Evolutionary conservation across 2,888 invertebrate genomes (phyloP).

Genomic region (Scrobipalpa costella): DNA sequence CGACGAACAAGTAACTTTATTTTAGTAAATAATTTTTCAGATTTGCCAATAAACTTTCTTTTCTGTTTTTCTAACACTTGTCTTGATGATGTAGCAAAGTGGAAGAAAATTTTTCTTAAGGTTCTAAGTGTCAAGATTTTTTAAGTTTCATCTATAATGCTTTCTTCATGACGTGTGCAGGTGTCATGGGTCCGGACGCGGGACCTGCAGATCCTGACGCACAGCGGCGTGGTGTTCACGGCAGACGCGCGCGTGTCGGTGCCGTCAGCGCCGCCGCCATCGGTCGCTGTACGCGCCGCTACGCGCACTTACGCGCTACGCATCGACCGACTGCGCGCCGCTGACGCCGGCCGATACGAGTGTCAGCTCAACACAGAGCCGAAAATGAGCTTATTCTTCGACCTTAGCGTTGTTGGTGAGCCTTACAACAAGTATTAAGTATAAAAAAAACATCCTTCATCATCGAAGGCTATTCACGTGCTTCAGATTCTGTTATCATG

Average conservation of each 20-base stretch:
- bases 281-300: constrained; percentile 44
- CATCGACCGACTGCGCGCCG: constrained; percentile 79
- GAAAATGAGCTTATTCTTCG: constrained; percentile 26
- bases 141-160: background rate
- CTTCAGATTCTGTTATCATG: too few species aligned
- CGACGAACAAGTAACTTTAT: too few species aligned
- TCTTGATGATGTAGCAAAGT: too few species aligned
- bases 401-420: constrained; percentile 25
- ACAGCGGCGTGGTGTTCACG: constrained; percentile 84
- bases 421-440: background rate
- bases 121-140: too few species aligned
- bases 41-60: too few species aligned
- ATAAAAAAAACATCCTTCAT: background rate
- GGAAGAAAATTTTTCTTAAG: too few species aligned
- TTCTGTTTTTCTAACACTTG: too few species aligned
- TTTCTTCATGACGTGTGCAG: constrained; percentile 60
- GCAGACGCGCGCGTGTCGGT: constrained; percentile 84
- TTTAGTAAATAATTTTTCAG: too few species aligned
- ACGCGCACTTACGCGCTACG: constrained; percentile 75
- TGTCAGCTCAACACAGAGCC: constrained; percentile 30
- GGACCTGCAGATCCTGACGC: constrained; percentile 86
- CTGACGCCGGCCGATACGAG: constrained; percentile 77
- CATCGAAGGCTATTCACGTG: too few species aligned
- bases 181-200: constrained; percentile 87
- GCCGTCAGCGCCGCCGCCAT: constrained; percentile 57